Percentiles rank a stretch among this genome's conserved stretches.
phyloP scores from a whole-genome alignment of 2,113 vertebrate genomes.

The Delphinapterus leucas region DNA sequence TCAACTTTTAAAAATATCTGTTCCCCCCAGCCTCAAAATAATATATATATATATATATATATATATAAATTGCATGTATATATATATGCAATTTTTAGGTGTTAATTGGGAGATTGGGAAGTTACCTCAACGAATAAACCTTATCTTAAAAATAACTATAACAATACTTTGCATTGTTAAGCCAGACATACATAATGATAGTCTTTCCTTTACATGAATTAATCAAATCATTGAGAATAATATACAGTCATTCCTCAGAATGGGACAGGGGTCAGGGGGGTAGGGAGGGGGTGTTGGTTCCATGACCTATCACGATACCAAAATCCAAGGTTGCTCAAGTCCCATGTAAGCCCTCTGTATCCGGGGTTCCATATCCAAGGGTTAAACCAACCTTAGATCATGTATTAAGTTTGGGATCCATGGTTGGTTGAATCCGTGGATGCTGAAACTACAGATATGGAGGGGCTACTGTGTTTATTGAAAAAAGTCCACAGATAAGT shows the following conservation, averaged over 20 bases:
- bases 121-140: neutral
- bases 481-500: neutral
- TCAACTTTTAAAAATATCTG: neutral
- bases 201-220: neutral
- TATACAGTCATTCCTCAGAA: neutral
- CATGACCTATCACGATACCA: neutral
- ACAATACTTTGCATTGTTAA: neutral
- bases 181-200: neutral
- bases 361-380: neutral
- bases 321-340: neutral
- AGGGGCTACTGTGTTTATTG: neutral
- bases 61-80: neutral
- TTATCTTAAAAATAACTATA: neutral
- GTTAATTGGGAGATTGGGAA: neutral
- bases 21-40: neutral
- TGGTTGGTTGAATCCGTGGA: neutral
- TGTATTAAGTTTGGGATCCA: neutral
- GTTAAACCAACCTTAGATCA: neutral
- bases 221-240: constrained; percentile 9
- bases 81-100: neutral
- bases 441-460: neutral
- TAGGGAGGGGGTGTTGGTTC: neutral
- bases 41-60: neutral
- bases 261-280: neutral
- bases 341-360: neutral